Percentiles rank a stretch among this genome's conserved stretches.
Conservation (phyloP, 2,888 invertebrate genomes). For the Serrognathus titanus region DNA sequence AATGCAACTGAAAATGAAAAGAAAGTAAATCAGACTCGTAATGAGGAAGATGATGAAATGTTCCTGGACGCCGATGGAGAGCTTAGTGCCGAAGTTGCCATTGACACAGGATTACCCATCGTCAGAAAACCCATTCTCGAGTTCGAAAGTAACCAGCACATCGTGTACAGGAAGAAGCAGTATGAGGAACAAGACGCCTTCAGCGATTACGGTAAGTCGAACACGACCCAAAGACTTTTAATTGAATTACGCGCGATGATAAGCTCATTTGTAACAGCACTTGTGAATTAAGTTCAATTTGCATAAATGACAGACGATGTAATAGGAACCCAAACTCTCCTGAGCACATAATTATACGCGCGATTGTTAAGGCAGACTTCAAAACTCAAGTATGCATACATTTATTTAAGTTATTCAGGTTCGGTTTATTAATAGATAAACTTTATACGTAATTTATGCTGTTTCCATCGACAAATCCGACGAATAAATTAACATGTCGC, state of each 20-base stretch:
- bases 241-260: not conserved
- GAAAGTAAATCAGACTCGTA: constrained; percentile 28
- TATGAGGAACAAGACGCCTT: constrained; percentile 59
- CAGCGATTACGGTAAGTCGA: constrained; percentile 72
- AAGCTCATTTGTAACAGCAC: no score
- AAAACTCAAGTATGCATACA: no score
- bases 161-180: constrained; percentile 68
- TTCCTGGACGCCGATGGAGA: constrained; percentile 67
- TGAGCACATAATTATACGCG: no score
- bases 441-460: no score
- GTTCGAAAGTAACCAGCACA: constrained; percentile 55
- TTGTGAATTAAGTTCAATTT: no score
- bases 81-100: constrained; percentile 61
- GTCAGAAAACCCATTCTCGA: constrained; percentile 34
- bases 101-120: constrained; percentile 61
- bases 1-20: not conserved
- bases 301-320: no score
- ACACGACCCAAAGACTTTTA: not conserved
- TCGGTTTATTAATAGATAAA: no score
- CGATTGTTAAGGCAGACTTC: no score
- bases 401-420: no score
- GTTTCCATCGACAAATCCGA: no score
- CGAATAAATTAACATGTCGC: no score
- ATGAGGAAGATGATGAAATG: constrained; percentile 62
- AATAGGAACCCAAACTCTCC: no score